Evolutionary conservation across 2,797 vertebrate genomes (phyloP).

Genomic region (Denticeps clupeoides): DNA sequence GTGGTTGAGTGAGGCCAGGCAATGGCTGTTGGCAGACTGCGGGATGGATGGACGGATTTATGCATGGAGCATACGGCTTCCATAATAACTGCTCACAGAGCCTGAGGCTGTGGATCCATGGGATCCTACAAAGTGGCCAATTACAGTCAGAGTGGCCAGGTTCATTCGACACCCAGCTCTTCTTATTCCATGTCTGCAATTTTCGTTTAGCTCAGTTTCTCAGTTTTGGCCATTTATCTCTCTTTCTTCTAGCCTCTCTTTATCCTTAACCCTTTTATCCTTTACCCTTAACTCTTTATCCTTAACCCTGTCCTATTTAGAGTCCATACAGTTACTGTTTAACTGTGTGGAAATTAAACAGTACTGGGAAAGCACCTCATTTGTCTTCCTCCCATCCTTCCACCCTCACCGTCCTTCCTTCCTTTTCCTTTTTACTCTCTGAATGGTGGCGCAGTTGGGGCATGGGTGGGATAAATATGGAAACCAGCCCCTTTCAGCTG

Average conservation of each 20-base stretch:
- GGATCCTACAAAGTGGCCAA: constrained; percentile 8
- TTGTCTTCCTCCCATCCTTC: not conserved
- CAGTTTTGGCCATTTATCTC: too few species aligned
- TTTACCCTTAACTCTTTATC: not conserved
- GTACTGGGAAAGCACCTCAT: too few species aligned
- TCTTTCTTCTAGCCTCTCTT: too few species aligned
- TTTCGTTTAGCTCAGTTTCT: too few species aligned
- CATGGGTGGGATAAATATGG: too few species aligned
- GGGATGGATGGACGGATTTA: not conserved
- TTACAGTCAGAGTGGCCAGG: constrained; percentile 6
- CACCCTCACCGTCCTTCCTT: not conserved
- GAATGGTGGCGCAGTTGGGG: too few species aligned
- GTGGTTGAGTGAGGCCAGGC: not conserved
- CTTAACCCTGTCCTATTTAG: too few species aligned
- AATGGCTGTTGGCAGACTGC: not conserved
- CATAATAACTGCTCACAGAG: constrained; percentile 8
- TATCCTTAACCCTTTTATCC: not conserved
- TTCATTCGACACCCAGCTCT: too few species aligned
- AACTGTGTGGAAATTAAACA: too few species aligned
- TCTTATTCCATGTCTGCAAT: too few species aligned
- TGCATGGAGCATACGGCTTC: constrained; percentile 5
- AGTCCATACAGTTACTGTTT: too few species aligned
- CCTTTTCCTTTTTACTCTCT: not conserved
- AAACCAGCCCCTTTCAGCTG: too few species aligned
- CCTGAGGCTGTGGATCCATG: constrained; percentile 14